Base-by-base conservation (phyloP, 2,113 vertebrate species). In the Tympanuchus pallidicinctus region DNA sequence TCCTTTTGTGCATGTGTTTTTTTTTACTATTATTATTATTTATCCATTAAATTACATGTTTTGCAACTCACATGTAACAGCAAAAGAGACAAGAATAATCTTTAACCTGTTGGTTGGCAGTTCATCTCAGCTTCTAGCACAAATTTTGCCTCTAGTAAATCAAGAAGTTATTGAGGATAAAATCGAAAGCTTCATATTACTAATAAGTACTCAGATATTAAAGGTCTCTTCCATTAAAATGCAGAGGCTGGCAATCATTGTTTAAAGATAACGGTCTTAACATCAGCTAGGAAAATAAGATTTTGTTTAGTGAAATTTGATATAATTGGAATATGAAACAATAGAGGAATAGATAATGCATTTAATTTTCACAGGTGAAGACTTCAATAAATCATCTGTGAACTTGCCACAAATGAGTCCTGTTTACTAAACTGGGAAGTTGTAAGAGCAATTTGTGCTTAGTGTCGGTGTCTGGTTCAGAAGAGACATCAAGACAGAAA, bases 231-330 rank as follows among this genome's bases (percentile, higher is more conserved):
- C 64, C 83, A 92, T 95, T 95, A 94, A 94, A 95, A 96, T 89
- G 89, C 93, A 92, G 63, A 92, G 71, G 42, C 73, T 89, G 80
- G 84, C 66, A 94, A 90, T 94, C 86, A 92, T 72, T 96, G 88
- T 92, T 95, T 88, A 72, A 92, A 93, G 96, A 94, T 89, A 95
- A 96, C 94, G 78, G 83, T 67, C 82, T 48, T 60, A 92, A 82
- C 66, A 93, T 72, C 90, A 93, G 70, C 82, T 76, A 94, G 48
- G 77, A 92, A 97, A 89, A 95, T 88, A 97, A 94, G 84, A 90
- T 87, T 93, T 97, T 93, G 97, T 96, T 97, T 96, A 67, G 71
- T 72, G 60, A 96, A 66, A 92, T 57, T 47, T 86, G 10, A 61
- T 59, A 82, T 83, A 84, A 76, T 92, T 90, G 77, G 79, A 95